Evolutionary conservation across 2,113 vertebrate genomes (phyloP), one percentile per base, ranked within the genome.

Genomic region (Noctilio leporinus): DNA sequence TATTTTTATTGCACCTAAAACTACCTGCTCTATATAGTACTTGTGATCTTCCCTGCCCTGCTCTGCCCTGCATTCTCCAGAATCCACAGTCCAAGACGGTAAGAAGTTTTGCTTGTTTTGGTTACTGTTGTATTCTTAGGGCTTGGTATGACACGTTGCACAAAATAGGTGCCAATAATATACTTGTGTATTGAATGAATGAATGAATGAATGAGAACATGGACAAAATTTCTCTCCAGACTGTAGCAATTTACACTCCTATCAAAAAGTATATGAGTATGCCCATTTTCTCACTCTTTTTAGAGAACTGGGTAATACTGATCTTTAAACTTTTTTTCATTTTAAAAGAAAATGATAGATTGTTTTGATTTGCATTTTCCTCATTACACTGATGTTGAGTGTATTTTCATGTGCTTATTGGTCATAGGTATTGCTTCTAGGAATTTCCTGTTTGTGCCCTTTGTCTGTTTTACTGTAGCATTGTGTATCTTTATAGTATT

Each of bases 381-480:
- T 96, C 64, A 38, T 89, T 80, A 73, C 4, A 33, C 33, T 76
- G 28, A 49, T 69, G 6, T 59, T 89, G 51, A 81, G 16, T 14
- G 45, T 64, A 87, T 95, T 75, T 95, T 87, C 28, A 55, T 67
- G 77, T 26, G 40, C 20, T 81, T 92, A 53, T n/a, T 88, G 91
- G 81, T 87, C 80, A 78, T 57, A 82, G 16, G 26, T 69, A 62
- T 84, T 96, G 87, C 73, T 72, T 89, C 35, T 86, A 62, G 65
- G 55, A 70, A 64, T 80, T 84, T 87, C 53, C 93, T 93, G 51
- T 92, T 89, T 85, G 45, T 96, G 30, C n/a, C 28, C 8, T 94
- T 90, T 88, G 86, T 94, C 47, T 83, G 10, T 93, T 86, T 96
- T 89, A 57, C 62, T 80, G 20, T 95, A 80, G 70, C 47, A 11